Percentiles rank a stretch among this genome's conserved stretches.
phyloP scores from a whole-genome alignment of 2,888 invertebrate species.

The Lydus trimaculatus region DNA sequence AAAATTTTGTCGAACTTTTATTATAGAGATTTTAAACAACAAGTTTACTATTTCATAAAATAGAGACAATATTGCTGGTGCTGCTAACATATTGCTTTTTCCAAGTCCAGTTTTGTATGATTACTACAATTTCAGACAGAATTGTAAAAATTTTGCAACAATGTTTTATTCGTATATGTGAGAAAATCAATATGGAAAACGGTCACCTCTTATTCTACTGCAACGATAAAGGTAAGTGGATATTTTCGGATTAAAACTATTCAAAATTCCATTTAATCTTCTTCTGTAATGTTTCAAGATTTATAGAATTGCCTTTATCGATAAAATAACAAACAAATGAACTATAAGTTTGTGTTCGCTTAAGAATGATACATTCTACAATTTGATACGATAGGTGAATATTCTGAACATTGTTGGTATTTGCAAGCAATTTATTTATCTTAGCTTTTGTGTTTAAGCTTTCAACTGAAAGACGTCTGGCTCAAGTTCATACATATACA shows the following conservation, averaged over 20 bases:
- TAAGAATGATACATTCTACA: not conserved
- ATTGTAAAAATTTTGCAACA: slow-evolving; percentile 18
- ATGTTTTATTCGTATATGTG: slow-evolving; percentile 7
- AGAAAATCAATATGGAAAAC: not conserved
- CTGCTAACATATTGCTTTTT: slow-evolving; percentile 13
- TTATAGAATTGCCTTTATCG: not conserved
- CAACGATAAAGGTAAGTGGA: not conserved
- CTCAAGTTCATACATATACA: not conserved
- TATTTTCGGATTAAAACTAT: too few species aligned
- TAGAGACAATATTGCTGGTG: slow-evolving; percentile 17
- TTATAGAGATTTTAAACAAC: slow-evolving; percentile 26
- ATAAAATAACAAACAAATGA: not conserved
- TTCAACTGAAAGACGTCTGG: not conserved
- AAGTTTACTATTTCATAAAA: slow-evolving; percentile 39
- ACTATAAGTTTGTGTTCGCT: not conserved
- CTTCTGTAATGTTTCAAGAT: not conserved
- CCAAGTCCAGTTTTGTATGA: slow-evolving; percentile 18
- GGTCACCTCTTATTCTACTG: not conserved
- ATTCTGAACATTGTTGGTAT: not conserved
- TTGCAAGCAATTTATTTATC: slow-evolving; percentile 13
- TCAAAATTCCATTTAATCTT: too few species aligned
- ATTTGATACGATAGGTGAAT: slow-evolving; percentile 2
- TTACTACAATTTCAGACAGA: not conserved
- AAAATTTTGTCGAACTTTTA: not conserved
- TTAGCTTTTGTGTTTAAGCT: slow-evolving; percentile 14